Evolutionary conservation across 1,140 invertebrate genomes (phyloP), one percentile per base, ranked within the genome.

Genomic region (Euwallacea similis): DNA sequence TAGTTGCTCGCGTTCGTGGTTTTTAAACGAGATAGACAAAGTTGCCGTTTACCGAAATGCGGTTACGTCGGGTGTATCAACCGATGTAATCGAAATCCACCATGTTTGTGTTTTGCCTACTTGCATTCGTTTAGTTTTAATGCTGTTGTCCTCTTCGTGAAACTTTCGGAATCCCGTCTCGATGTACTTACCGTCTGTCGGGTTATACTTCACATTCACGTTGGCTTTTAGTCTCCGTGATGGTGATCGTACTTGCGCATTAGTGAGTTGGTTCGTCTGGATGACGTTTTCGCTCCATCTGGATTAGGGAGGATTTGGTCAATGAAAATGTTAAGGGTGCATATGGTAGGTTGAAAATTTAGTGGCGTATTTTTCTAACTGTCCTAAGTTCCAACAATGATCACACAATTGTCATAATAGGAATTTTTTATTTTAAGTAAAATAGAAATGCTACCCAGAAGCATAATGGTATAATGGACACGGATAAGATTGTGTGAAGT

Each of bases 291-390:
- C 33, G 21, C 63, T 66, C 33, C 55, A 54, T 66, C 47, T 66
- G 53, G 42, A 42, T 33, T 33, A 33, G 21, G 21, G 21, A 1
- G 21, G 21, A 33, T 4, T 33, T 33, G 21, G 21, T 58, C 21
- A 61, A 16, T 16, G 54, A 56, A 69, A 56, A 70, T 70, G 68
- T 70, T 70, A 55, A 70, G 46, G 47, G 60, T 70, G 60, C 50
- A 54, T 56, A 70, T 63, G 68, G 68, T 70, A 47, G 64, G 68
- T 33, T 33, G 1, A 33, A 33, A 33, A 33, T 33, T 33, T 33
- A 33, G 21, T 33, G 21, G 4, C 21, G 4, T 33, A 4, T 33
- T 2, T 33, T 33, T 33, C 21, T 33, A 33, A 1, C 21, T 33
- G 1, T 33, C 21, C 21, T n/a, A 4, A 33, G 21, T 33, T 33